These are phyloP conservation scores for Germaria angustata DNA, from an alignment of 2,888 invertebrate genomes.

Conservation along the genomic window DNA sequence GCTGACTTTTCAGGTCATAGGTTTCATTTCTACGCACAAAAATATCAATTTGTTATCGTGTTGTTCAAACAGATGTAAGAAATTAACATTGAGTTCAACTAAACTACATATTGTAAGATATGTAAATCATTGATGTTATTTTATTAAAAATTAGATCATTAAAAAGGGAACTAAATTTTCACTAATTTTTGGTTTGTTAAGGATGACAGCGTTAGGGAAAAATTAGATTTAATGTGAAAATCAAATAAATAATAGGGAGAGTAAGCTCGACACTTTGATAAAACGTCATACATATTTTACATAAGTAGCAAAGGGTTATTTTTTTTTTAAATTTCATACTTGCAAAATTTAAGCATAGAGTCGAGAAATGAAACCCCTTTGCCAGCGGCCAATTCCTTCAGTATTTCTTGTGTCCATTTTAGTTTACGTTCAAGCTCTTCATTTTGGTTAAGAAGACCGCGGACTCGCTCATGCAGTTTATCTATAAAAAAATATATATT, in stretches of 20 bases:
- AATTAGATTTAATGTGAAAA: constrained; percentile 28
- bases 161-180: constrained; percentile 7
- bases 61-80: constrained; percentile 4
- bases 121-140: not conserved
- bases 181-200: too few species aligned
- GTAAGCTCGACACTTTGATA: constrained; percentile 4
- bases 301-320: constrained; percentile 33
- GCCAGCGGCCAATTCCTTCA: constrained; percentile 75
- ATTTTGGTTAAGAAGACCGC: constrained; percentile 74
- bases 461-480: constrained; percentile 76
- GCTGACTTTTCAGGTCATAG: constrained; percentile 76
- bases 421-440: constrained; percentile 75
- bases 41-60: constrained; percentile 47
- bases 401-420: constrained; percentile 73
- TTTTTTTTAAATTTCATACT: constrained; percentile 75
- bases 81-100: constrained; percentile 16
- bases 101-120: not conserved
- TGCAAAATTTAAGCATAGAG: constrained; percentile 79
- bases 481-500: too few species aligned
- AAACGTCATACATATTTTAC: constrained; percentile 38
- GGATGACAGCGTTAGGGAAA: not conserved
- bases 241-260: not conserved
- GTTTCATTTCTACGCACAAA: constrained; percentile 77
- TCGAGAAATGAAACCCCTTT: constrained; percentile 78
- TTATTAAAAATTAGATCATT: not conserved